Conservation (phyloP, 2,888 invertebrate genomes). For the Lasioglossum vierecki region DNA sequence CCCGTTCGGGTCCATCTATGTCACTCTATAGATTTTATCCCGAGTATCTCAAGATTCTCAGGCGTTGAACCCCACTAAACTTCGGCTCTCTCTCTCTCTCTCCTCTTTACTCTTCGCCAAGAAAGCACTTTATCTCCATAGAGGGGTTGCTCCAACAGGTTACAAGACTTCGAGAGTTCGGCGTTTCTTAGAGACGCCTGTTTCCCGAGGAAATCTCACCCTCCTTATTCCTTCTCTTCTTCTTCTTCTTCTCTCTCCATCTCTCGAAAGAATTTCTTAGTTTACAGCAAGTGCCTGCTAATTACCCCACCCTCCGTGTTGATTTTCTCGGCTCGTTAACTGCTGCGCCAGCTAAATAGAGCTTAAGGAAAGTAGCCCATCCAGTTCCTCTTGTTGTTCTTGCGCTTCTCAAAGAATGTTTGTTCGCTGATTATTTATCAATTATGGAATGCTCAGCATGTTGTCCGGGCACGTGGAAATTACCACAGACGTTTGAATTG, state of each 20-base stretch:
- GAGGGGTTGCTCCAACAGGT: conserved; percentile 80
- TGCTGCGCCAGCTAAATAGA: background rate
- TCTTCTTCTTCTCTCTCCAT: background rate
- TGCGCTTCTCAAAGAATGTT: background rate
- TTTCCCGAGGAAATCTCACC: conserved; percentile 59
- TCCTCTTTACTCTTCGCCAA: conserved; percentile 48
- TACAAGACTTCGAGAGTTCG: conserved; percentile 78
- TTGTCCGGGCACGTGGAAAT: background rate
- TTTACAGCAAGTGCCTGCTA: conserved; percentile 61
- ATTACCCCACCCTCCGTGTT: conserved; percentile 41
- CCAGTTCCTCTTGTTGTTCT: background rate
- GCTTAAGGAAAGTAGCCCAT: background rate
- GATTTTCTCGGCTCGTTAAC: conserved; percentile 46
- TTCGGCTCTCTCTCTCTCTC: conserved; percentile 47
- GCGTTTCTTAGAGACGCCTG: conserved; percentile 63
- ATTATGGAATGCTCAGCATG: background rate
- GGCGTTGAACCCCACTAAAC: conserved; percentile 39
- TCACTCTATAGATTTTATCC: conserved; percentile 58
- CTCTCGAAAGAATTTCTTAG: conserved; percentile 45
- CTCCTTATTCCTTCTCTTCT: background rate
- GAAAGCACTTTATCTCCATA: conserved; percentile 75
- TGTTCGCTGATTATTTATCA: background rate
- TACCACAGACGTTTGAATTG: background rate
- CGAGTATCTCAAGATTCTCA: conserved; percentile 62
- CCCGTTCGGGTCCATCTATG: conserved; percentile 44